Percentiles rank a stretch among this genome's conserved stretches.
Conservation (phyloP, 2,797 vertebrate species). For the Lagothrix lagotricha region DNA sequence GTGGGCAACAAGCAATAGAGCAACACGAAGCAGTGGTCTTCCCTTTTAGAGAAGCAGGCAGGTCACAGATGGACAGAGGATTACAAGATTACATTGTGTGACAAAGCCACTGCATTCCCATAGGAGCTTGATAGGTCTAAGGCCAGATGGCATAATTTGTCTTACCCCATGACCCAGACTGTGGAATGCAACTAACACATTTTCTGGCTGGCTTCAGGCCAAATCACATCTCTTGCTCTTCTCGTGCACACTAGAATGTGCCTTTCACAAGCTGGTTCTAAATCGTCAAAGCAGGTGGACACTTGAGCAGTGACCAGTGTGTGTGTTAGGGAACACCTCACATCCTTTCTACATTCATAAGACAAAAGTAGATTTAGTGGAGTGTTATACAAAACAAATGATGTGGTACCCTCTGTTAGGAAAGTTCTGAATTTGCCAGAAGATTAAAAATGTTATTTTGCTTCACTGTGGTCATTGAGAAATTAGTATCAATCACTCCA, state of each 20-base stretch:
- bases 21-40: neutral
- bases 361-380: neutral
- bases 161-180: constrained; percentile 77
- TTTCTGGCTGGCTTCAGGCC: constrained; percentile 61
- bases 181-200: constrained; percentile 70
- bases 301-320: neutral
- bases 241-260: neutral
- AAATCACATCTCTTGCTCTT: constrained; percentile 42
- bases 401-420: neutral
- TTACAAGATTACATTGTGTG: constrained; percentile 56
- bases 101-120: constrained; percentile 43
- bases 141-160: constrained; percentile 63
- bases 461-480: neutral
- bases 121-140: constrained; percentile 49
- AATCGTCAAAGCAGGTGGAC: constrained; percentile 24
- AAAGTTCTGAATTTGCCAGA: neutral
- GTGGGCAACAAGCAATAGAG: neutral
- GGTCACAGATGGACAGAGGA: constrained; percentile 60
- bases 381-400: neutral
- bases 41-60: constrained; percentile 10
- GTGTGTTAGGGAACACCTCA: neutral
- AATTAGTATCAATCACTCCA: neutral
- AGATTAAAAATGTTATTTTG: neutral
- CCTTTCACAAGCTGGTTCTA: constrained; percentile 31
- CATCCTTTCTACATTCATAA: neutral